Evolutionary conservation across 2,888 invertebrate species (phyloP).

Genomic region (Pycnomerus fuliginosus): DNA sequence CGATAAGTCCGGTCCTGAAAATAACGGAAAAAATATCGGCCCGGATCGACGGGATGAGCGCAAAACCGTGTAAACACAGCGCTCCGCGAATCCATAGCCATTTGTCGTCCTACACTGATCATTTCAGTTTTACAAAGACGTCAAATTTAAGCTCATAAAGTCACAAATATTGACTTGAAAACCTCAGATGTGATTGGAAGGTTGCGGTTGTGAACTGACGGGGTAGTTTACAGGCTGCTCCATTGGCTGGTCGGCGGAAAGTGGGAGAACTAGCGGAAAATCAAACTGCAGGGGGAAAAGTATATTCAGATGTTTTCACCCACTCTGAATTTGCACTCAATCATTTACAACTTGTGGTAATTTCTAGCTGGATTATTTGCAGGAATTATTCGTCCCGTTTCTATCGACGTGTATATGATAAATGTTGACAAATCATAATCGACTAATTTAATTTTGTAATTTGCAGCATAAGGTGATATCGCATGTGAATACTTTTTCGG

Average conservation of each 20-base stretch:
- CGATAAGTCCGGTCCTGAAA: constrained; percentile 6
- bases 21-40: constrained; percentile 1
- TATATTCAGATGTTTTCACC: constrained; percentile 32
- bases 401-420: constrained; percentile 14
- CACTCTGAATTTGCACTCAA: constrained; percentile 35
- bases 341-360: constrained; percentile 39
- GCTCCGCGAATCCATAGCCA: too few species aligned
- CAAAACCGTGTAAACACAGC: too few species aligned
- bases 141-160: constrained; percentile 48
- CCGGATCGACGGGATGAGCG: too few species aligned
- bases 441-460: too few species aligned
- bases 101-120: constrained; percentile 48
- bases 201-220: constrained; percentile 41
- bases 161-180: constrained; percentile 54
- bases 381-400: constrained; percentile 13
- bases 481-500: too few species aligned
- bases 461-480: too few species aligned
- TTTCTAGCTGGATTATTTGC: constrained; percentile 26
- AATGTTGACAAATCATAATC: too few species aligned
- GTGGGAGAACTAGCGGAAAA: constrained; percentile 26
- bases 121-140: constrained; percentile 42
- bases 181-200: constrained; percentile 52
- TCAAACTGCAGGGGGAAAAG: constrained; percentile 27
- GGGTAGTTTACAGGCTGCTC: constrained; percentile 42
- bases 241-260: constrained; percentile 25